Evolutionary conservation across 2,888 invertebrate species (phyloP), one percentile per base, ranked within the genome.

Genomic region (Hyppa rectilinea): DNA sequence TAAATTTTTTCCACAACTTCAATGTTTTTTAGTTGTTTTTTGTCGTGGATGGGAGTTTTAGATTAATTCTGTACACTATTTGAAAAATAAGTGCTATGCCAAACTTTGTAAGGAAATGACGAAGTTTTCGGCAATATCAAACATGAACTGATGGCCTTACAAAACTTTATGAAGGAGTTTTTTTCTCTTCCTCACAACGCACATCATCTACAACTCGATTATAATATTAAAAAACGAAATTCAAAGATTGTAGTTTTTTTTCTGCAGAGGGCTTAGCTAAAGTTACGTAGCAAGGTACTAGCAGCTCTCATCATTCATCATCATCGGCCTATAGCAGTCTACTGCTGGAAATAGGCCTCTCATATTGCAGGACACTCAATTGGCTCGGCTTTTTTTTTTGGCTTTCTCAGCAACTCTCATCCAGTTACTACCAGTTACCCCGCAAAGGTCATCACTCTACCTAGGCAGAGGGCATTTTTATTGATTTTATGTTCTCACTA

Each of bases 1-100:
- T 92, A 92, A 90, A 86, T 91, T 91, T 88, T 89, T 91, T 87
- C 86, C 85, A 83, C 82, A 78, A 87, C 87, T 89, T 83, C 82
- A 61, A 53, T 83, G 80, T 83, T 87, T 86, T 88, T 82, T 82
- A 85, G 80, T 84, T 87, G 83, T 87, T 82, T 82, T 84, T 84
- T 85, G 78, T 71, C n/a, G 75, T 68, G 68, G 73, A 75, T 80
- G 78, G 75, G 66, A 81, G 78, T 78, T 82, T 78, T 58, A 78
- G 60, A 72, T 83, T 56, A 60, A 61, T 50, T 60, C 31, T 47
- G 53, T n/a, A 43, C 1, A 26, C 47, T 53, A 36, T 43, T 53
- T 59, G 36, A 29, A 29, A 36, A 59, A 43, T 43, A 47, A 49
- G 38, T 5, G 20, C 23, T n/a, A 3, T 26, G 2, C 2, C 10